These are phyloP conservation scores for Tokudaia muenninki DNA, from an alignment of 2,797 vertebrate species.

Conservation along the genomic window DNA sequence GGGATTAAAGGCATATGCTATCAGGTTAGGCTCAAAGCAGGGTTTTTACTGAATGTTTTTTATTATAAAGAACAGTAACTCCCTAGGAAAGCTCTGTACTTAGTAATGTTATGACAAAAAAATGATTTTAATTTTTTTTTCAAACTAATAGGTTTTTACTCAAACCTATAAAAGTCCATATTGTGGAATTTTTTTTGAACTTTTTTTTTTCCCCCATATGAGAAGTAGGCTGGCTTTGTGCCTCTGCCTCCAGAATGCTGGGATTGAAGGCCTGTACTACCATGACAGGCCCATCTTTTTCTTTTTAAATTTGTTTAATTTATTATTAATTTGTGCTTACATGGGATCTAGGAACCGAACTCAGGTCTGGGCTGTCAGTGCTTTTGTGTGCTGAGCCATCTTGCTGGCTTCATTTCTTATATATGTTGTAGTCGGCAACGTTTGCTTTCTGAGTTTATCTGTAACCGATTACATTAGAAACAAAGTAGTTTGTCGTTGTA, in stretches of 20 bases:
- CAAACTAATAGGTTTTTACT: neutral
- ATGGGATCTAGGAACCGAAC: neutral
- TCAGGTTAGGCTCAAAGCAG: neutral
- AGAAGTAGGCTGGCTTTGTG: neutral
- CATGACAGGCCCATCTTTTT: neutral
- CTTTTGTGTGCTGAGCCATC: neutral
- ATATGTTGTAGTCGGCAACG: neutral
- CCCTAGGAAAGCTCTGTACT: neutral
- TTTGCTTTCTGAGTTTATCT: neutral
- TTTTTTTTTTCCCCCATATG: neutral
- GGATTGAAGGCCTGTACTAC: neutral
- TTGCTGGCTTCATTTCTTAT: neutral
- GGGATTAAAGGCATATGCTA: neutral
- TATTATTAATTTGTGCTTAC: neutral
- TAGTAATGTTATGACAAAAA: conserved; percentile 30
- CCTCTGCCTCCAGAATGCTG: neutral
- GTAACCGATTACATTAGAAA: conserved; percentile 1
- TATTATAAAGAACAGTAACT: conserved; percentile 39
- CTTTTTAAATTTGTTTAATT: neutral
- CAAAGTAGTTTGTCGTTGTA: neutral
- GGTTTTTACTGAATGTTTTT: conserved; percentile 31
- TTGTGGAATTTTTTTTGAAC: neutral
- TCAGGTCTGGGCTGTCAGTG: neutral
- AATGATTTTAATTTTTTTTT: neutral
- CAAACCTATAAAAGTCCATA: neutral